Evolutionary conservation across 1,140 invertebrate genomes (phyloP), one percentile per base, ranked within the genome.

Genomic region (Formica exsecta): DNA sequence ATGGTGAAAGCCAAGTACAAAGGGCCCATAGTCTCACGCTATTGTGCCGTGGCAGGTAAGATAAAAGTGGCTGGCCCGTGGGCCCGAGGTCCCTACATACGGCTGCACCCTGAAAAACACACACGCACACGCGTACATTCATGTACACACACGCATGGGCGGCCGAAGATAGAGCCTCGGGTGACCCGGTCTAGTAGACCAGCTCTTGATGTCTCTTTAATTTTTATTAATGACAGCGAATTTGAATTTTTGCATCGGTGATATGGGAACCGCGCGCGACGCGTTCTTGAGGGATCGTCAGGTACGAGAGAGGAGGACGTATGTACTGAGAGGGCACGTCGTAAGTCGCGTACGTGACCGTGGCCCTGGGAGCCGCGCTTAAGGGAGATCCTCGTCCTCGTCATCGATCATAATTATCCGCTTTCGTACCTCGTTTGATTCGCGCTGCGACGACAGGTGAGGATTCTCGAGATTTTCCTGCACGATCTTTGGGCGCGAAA

Each of bases 161-260:
- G 68, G 29, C 25, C 22, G 70, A 77, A 16, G 38, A 44, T 51
- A 29, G 48, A 51, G 48, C 48, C 32, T 79, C 29, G 59, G 86
- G 92, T 91, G 87, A 93, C 29, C 61, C 81, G 81, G 44, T 85
- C 41, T 61, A 62, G 22, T 70, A 76, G 85, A 48, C 68, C 68
- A 86, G 85, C 89, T 89, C 89, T 91, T 93, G 94, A 95, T 95
- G 94, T 95, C 94, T 95, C 94, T 95, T 95, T 95, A 95, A 95
- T 95, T 95, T 95, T 95, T 95, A 95, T 95, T 95, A 95, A 95
- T 95, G 94, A 95, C 93, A 54, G 75, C 70, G 87, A 93, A 95
- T 95, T 95, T 95, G 94, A 95, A 95, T 95, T 95, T 95, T 91
- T 95, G 94, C 94, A 95, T 95, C 92, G 87, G 91, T 95, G 94